Percentiles rank a stretch among this genome's conserved stretches.
These are phyloP conservation scores for Ammospiza caudacuta DNA, from an alignment of 2,113 vertebrate species.

Conservation along the genomic window DNA sequence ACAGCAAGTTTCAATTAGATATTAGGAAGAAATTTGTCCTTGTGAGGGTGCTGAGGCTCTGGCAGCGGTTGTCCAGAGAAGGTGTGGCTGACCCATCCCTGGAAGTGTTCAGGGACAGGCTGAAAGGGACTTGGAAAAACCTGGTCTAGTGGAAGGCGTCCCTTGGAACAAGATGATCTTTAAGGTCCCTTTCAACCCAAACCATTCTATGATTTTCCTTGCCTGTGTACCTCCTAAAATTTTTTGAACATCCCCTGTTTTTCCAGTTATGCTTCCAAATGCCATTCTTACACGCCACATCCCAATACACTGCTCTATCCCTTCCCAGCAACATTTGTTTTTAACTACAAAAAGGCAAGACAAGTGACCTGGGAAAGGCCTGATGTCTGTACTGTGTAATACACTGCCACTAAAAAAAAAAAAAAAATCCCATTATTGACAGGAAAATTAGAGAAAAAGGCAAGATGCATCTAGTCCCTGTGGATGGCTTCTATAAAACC, in stretches of 20 bases:
- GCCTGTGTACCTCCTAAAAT: neutral
- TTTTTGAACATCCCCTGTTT: neutral
- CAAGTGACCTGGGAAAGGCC: neutral
- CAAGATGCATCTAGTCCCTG: neutral
- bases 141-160: neutral
- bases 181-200: neutral
- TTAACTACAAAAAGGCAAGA: neutral
- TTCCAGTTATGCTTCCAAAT: neutral
- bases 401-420: neutral
- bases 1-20: neutral
- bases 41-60: neutral
- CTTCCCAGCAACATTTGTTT: neutral
- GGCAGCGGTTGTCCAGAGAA: neutral
- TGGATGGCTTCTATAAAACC: neutral
- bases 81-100: neutral
- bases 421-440: neutral
- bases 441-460: neutral
- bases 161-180: neutral
- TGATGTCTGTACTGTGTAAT: neutral
- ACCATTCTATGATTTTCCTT: neutral
- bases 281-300: neutral
- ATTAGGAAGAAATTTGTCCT: neutral
- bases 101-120: neutral
- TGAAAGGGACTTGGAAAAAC: neutral
- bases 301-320: neutral